phyloP scores from a whole-genome alignment of 2,888 invertebrate genomes.

The Caradrina clavipalpis region DNA sequence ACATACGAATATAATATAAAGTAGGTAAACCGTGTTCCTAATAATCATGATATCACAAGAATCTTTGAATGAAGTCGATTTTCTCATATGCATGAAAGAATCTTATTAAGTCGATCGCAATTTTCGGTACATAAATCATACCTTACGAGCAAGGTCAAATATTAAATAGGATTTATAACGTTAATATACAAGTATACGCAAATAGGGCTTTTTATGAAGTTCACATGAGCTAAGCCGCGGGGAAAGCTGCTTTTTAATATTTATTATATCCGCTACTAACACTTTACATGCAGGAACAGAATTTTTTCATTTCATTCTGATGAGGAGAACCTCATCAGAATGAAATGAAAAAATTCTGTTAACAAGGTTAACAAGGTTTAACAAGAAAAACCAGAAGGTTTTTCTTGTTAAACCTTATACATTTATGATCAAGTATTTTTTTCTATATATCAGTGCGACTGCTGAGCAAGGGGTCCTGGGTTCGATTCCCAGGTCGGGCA shows the following conservation, averaged over 20 bases:
- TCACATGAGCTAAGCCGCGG: constrained; percentile 19
- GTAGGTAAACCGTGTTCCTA: no score
- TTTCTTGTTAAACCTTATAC: constrained; percentile 20
- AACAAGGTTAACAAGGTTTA: no score
- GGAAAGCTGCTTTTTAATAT: constrained; percentile 50
- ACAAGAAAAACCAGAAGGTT: no score
- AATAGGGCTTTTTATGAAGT: constrained; percentile 26
- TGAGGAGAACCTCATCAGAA: no score
- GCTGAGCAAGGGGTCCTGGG: no score
- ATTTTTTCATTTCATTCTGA: constrained; percentile 44
- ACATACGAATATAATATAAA: no score
- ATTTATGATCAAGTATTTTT: constrained; percentile 34
- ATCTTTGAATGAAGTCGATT: no score
- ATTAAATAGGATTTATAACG: constrained; percentile 42
- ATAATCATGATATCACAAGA: no score
- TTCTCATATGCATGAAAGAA: neutral
- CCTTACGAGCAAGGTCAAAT: constrained; percentile 13
- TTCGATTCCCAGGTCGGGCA: no score
- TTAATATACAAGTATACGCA: constrained; percentile 28
- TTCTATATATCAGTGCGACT: no score
- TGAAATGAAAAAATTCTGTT: no score
- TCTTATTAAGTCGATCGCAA: constrained; percentile 5
- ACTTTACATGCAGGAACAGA: constrained; percentile 25
- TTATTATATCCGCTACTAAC: constrained; percentile 48
- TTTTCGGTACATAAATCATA: constrained; percentile 18